Conservation (phyloP, 2,797 vertebrate genomes). For the Pangasius krempfi region DNA sequence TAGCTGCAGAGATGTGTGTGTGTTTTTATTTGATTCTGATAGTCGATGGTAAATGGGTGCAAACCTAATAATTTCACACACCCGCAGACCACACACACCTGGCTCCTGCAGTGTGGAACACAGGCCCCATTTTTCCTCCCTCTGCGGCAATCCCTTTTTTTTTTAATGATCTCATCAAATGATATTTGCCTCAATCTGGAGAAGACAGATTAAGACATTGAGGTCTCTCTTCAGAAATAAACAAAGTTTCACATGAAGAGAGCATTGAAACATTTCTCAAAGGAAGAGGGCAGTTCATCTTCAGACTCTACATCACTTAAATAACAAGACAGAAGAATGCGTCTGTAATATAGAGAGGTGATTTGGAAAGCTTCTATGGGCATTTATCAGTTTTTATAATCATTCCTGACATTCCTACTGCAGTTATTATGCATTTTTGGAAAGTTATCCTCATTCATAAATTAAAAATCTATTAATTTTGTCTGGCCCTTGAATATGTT, state of each 20-base stretch:
- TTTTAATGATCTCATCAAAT: not conserved
- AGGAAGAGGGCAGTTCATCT: not conserved
- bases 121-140: not conserved
- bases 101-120: not conserved
- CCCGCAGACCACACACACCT: slow-evolving; percentile 21
- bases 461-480: not conserved
- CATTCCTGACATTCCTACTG: not conserved
- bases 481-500: not conserved
- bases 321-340: not conserved
- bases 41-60: not conserved
- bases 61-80: slow-evolving; percentile 19
- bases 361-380: not conserved
- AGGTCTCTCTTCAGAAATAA: not conserved
- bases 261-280: not conserved
- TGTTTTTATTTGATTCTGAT: slow-evolving; percentile 10
- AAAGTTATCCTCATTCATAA: not conserved
- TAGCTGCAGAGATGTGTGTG: slow-evolving; percentile 18
- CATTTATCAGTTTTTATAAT: not conserved
- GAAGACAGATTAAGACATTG: not conserved
- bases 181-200: not conserved
- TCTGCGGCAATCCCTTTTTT: not conserved
- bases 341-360: not conserved
- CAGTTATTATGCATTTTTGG: not conserved
- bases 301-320: not conserved
- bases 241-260: not conserved